Evolutionary conservation across 2,888 invertebrate species (phyloP).

Genomic region (Amiota minor): DNA sequence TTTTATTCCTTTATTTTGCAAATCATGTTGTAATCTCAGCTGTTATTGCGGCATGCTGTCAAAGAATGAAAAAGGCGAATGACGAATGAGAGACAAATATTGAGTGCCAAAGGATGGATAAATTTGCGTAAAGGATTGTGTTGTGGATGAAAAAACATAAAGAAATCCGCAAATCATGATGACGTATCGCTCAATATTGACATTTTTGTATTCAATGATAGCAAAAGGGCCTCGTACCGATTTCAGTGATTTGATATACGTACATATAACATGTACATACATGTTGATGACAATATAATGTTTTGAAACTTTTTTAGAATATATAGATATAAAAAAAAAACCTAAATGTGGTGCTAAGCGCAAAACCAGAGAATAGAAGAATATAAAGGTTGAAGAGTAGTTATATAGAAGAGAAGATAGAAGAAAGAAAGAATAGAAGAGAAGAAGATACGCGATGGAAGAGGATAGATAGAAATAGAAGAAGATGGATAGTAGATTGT

Average conservation of each 20-base stretch:
- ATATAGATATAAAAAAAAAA: no score
- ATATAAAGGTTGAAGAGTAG: no score
- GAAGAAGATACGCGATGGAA: no score
- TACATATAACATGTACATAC: no score
- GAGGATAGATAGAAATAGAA: no score
- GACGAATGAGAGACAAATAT: slow-evolving; percentile 42
- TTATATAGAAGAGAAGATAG: no score
- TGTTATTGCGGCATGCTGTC: slow-evolving; percentile 48
- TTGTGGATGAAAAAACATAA: slow-evolving; percentile 35
- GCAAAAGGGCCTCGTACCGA: not conserved
- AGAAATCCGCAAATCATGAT: slow-evolving; percentile 63
- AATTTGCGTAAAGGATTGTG: slow-evolving; percentile 52
- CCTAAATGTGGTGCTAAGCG: no score
- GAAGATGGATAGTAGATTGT: no score
- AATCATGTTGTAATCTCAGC: slow-evolving; percentile 62
- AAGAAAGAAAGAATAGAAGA: no score
- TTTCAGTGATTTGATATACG: not conserved
- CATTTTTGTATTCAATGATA: not conserved
- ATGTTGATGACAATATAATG: no score
- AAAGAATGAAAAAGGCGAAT: slow-evolving; percentile 32
- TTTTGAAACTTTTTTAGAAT: no score
- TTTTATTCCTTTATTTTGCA: slow-evolving; percentile 45
- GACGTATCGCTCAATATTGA: slow-evolving; percentile 53
- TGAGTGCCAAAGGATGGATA: slow-evolving; percentile 39
- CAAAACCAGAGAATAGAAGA: no score